phyloP scores from a whole-genome alignment of 2,113 vertebrate species.

The Bothrops jararaca region DNA sequence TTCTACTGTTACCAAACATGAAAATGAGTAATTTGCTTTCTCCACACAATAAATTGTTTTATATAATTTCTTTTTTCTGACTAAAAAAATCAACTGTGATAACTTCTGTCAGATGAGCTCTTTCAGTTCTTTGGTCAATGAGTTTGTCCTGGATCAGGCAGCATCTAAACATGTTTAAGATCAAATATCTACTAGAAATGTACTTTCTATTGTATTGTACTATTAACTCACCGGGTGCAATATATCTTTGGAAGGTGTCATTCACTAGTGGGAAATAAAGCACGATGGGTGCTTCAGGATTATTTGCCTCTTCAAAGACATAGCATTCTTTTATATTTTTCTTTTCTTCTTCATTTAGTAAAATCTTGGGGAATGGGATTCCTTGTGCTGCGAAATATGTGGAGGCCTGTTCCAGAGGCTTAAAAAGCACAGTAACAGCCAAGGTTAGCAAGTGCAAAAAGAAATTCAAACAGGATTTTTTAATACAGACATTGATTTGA shows the following conservation, averaged over 20 bases:
- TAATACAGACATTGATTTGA: neutral
- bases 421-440: slow-evolving; percentile 33
- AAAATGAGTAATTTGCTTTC: neutral
- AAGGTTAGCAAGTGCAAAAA: slow-evolving; percentile 7
- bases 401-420: slow-evolving; percentile 73
- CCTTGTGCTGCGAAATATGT: slow-evolving; percentile 68
- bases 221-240: slow-evolving; percentile 71
- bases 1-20: neutral
- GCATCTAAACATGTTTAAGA: neutral
- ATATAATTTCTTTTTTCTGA: neutral
- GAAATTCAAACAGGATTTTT: slow-evolving; percentile 18
- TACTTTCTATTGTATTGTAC: neutral
- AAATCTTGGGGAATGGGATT: slow-evolving; percentile 70
- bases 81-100: neutral
- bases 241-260: slow-evolving; percentile 70
- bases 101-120: neutral
- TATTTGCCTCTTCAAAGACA: slow-evolving; percentile 63
- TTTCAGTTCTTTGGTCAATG: neutral
- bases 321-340: slow-evolving; percentile 74
- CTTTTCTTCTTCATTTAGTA: slow-evolving; percentile 61
- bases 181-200: neutral
- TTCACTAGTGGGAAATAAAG: slow-evolving; percentile 77
- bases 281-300: slow-evolving; percentile 63
- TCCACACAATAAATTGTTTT: neutral
- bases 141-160: neutral